Percentiles rank a stretch among this genome's conserved stretches.
These are phyloP conservation scores for Drosophila albomicans DNA, from an alignment of 1,140 invertebrate genomes.

Conservation along the genomic window DNA sequence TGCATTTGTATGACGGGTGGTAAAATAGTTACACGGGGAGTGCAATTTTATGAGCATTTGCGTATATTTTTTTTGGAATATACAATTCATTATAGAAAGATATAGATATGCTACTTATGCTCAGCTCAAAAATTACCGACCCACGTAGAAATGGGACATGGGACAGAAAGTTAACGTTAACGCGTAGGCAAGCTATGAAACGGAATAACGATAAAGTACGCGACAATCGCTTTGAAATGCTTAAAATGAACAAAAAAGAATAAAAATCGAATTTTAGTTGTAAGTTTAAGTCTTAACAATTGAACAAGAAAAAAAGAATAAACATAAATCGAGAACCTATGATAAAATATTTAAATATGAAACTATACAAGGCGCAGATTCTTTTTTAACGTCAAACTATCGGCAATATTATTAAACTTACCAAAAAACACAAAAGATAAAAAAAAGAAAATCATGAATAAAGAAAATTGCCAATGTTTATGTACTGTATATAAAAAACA, in stretches of 20 bases:
- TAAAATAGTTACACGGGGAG: slow-evolving; percentile 47
- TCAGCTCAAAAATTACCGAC: slow-evolving; percentile 69
- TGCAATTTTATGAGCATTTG: slow-evolving; percentile 69
- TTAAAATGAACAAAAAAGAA: slow-evolving; percentile 53
- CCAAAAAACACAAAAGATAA: slow-evolving; percentile 47
- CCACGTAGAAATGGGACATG: slow-evolving; percentile 29
- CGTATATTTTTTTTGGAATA: slow-evolving; percentile 79
- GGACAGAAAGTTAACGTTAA: slow-evolving; percentile 51
- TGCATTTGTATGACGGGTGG: slow-evolving; percentile 43
- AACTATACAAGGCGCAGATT: slow-evolving; percentile 68
- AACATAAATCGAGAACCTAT: slow-evolving; percentile 34
- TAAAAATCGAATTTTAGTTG: slow-evolving; percentile 59
- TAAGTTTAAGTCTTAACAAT: slow-evolving; percentile 47
- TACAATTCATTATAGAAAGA: slow-evolving; percentile 57
- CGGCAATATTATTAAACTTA: slow-evolving; percentile 59
- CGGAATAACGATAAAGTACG: slow-evolving; percentile 62
- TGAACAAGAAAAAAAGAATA: slow-evolving; percentile 10
- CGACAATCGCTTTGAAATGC: slow-evolving; percentile 83
- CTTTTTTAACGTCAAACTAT: slow-evolving; percentile 41
- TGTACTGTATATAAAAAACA: slow-evolving; percentile 66
- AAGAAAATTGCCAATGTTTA: slow-evolving; percentile 61
- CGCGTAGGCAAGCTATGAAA: slow-evolving; percentile 73
- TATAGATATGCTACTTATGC: slow-evolving; percentile 47
- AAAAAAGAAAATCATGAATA: slow-evolving; percentile 2
- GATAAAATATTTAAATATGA: slow-evolving; percentile 62